These are phyloP conservation scores for Allacma fusca DNA, from an alignment of 2,888 invertebrate genomes.

Conservation along the genomic window DNA sequence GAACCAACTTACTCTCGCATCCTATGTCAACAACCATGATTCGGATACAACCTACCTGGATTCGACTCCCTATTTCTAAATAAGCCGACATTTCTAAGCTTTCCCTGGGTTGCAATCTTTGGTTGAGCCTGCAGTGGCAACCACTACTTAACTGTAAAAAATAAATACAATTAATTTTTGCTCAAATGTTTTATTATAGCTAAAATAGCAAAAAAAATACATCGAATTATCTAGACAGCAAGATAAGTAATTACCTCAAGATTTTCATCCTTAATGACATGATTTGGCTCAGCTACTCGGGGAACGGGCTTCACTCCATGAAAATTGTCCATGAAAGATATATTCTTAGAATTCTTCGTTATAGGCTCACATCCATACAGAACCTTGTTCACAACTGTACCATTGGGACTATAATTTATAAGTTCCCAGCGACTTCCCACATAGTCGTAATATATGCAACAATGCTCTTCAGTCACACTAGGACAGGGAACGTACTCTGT, in stretches of 20 bases:
- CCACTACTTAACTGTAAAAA: not conserved
- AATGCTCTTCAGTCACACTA: conserved; percentile 49
- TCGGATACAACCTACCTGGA: conserved; percentile 43
- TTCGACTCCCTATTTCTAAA: conserved; percentile 35
- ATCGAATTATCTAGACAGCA: not conserved
- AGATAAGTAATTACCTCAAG: not conserved
- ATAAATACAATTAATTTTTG: not conserved
- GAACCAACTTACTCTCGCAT: conserved; percentile 32
- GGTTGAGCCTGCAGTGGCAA: not conserved
- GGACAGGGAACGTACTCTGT: conserved; percentile 42
- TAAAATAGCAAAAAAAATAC: not conserved
- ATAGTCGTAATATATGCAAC: conserved; percentile 52
- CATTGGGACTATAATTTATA: conserved; percentile 75
- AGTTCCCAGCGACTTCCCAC: conserved; percentile 70
- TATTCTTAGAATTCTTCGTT: conserved; percentile 20
- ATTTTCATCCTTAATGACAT: conserved; percentile 1
- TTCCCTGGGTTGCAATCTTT: conserved; percentile 1
- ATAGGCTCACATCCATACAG: conserved; percentile 38
- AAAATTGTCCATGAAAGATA: conserved; percentile 19
- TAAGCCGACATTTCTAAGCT: conserved; percentile 40
- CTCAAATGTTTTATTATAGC: too few species aligned
- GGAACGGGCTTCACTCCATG: not conserved
- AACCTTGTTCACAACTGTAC: conserved; percentile 40
- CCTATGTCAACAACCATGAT: conserved; percentile 35
- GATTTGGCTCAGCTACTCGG: not conserved